phyloP scores from a whole-genome alignment of 2,888 invertebrate species.

The Aphodius granarius region DNA sequence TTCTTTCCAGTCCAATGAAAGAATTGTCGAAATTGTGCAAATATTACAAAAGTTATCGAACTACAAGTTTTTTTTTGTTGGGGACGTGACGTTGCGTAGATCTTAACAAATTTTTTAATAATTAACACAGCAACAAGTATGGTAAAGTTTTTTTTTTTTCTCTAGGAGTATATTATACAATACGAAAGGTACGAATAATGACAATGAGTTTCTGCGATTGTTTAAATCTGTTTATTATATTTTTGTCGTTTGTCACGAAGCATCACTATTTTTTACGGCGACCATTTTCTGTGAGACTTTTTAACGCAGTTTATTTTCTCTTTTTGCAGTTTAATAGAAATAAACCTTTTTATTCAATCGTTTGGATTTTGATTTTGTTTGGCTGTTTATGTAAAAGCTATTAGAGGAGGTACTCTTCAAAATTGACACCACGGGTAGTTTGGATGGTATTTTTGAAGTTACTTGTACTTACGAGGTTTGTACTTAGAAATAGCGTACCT shows the following conservation, averaged over 20 bases:
- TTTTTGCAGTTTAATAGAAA: slow-evolving; percentile 7
- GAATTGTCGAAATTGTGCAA: too few species aligned
- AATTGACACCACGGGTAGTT: slow-evolving; percentile 14
- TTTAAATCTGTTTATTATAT: neutral
- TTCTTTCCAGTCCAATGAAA: too few species aligned
- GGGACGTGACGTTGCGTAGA: neutral
- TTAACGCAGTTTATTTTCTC: neutral
- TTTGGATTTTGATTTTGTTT: slow-evolving; percentile 26
- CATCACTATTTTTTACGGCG: neutral
- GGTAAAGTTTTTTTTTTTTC: neutral
- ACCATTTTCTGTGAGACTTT: slow-evolving; percentile 3
- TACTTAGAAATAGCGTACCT: neutral
- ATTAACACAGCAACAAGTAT: neutral
- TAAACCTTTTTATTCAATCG: slow-evolving; percentile 38
- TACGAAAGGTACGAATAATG: neutral
- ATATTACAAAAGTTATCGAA: too few species aligned
- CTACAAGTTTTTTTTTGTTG: neutral
- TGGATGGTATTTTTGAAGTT: neutral
- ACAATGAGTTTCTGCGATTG: neutral
- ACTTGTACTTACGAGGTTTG: neutral
- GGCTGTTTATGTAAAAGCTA: slow-evolving; percentile 25
- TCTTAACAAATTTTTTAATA: slow-evolving; percentile 9
- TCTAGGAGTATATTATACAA: neutral
- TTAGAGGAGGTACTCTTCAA: slow-evolving; percentile 18
- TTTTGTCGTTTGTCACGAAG: too few species aligned